Conservation (phyloP, 1,140 invertebrate species). For the Drosophila bocki region DNA sequence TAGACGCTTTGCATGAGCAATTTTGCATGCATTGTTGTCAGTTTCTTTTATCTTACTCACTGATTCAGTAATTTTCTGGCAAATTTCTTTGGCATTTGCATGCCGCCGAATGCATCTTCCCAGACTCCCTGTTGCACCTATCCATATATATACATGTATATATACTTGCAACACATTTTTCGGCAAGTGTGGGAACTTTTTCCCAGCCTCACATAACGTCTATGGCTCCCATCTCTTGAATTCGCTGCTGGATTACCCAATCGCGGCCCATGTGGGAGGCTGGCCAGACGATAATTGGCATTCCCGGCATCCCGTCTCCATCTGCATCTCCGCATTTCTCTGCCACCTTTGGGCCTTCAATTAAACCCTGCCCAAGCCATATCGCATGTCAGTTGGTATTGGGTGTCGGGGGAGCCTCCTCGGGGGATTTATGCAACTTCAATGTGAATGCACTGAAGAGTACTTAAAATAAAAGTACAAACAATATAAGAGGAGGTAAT, state of each 20-base stretch:
- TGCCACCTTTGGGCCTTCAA: conserved; percentile 48
- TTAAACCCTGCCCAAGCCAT: conserved; percentile 59
- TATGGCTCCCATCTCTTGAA: conserved; percentile 11
- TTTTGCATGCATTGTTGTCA: conserved; percentile 10
- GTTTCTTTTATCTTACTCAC: conserved; percentile 5
- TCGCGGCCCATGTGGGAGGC: conserved; percentile 51
- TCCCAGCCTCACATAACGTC: conserved; percentile 42
- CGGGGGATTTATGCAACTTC: conserved; percentile 65
- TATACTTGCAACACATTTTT: conserved; percentile 72
- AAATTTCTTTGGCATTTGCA: conserved; percentile 72
- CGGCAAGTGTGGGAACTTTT: conserved; percentile 74
- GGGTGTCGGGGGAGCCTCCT: conserved; percentile 16
- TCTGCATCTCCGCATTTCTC: conserved; percentile 43
- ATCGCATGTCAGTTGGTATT: conserved; percentile 65
- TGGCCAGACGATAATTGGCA: conserved; percentile 51
- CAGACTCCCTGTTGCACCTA: conserved; percentile 11
- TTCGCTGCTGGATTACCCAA: conserved; percentile 56
- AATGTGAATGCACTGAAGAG: conserved; percentile 3
- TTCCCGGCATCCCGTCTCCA: conserved; percentile 14
- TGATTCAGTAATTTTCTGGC: conserved; percentile 37
- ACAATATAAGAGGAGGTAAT: neutral
- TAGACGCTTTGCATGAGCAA: neutral
- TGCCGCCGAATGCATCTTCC: conserved; percentile 50
- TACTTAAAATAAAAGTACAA: neutral
- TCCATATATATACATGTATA: neutral